phyloP scores from a whole-genome alignment of 2,888 invertebrate genomes.

The Lasius platythorax region DNA sequence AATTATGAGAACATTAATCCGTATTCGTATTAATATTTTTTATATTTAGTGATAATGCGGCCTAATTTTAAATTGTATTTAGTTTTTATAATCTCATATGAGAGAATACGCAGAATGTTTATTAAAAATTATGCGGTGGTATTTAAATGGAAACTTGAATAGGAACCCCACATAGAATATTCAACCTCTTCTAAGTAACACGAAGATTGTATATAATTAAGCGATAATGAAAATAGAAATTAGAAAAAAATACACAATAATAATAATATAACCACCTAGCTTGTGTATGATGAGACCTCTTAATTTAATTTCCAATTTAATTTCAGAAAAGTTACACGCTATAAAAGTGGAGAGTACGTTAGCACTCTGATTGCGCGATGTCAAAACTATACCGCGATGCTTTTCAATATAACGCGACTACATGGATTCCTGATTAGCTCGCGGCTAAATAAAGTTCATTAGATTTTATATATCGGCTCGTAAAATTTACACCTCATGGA shows the following conservation, averaged over 20 bases:
- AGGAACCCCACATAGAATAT: not conserved
- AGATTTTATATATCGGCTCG: constrained; percentile 59
- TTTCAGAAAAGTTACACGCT: not conserved
- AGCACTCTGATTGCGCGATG: not conserved
- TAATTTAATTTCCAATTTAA: constrained; percentile 29
- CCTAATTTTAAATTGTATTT: not conserved
- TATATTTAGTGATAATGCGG: not conserved
- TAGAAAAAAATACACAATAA: not conserved
- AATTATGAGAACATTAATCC: not conserved
- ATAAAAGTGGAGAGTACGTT: not conserved
- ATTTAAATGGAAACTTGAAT: constrained; percentile 14
- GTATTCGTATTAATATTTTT: constrained; percentile 36
- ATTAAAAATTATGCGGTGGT: not conserved
- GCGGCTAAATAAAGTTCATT: constrained; percentile 58
- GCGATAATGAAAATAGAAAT: constrained; percentile 15
- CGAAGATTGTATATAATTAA: constrained; percentile 10
- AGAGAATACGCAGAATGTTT: not conserved
- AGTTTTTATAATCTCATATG: not conserved
- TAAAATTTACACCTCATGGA: constrained; percentile 62
- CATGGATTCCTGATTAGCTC: constrained; percentile 37
- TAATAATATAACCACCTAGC: constrained; percentile 2
- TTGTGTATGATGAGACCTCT: not conserved
- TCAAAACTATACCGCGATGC: constrained; percentile 59
- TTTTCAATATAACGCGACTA: constrained; percentile 51
- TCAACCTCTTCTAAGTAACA: not conserved